These are phyloP conservation scores for Dendroctonus ponderosae DNA, from an alignment of 1,140 invertebrate species.

Conservation along the genomic window DNA sequence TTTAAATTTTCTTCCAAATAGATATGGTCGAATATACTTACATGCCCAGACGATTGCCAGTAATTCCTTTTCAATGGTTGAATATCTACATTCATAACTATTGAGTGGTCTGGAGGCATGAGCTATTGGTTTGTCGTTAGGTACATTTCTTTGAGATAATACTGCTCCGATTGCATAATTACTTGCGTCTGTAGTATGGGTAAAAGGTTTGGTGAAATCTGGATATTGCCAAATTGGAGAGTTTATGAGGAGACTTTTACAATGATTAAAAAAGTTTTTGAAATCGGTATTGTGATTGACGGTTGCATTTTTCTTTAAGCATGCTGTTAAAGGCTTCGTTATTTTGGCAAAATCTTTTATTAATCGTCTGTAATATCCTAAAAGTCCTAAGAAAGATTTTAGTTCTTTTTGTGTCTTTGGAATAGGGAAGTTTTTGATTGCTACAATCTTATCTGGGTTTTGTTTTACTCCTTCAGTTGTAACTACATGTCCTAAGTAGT, in stretches of 20 bases:
- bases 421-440: slow-evolving; percentile 19
- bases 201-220: slow-evolving; percentile 46
- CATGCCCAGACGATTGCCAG: slow-evolving; percentile 50
- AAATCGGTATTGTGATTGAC: slow-evolving; percentile 24
- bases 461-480: slow-evolving; percentile 36
- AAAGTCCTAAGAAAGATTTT: slow-evolving; percentile 21
- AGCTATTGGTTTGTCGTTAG: no score
- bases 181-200: slow-evolving; percentile 46
- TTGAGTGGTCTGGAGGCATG: slow-evolving; percentile 42
- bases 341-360: slow-evolving; percentile 41
- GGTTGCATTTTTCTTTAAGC: slow-evolving; percentile 40
- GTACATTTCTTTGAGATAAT: slow-evolving; percentile 40
- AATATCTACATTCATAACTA: slow-evolving; percentile 40
- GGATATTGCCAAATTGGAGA: slow-evolving; percentile 41
- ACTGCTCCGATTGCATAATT: slow-evolving; percentile 44
- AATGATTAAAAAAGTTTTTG: slow-evolving; percentile 33
- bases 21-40: slow-evolving; percentile 49
- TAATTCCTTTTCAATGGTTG: slow-evolving; percentile 43
- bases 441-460: slow-evolving; percentile 36
- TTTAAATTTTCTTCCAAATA: slow-evolving; percentile 46
- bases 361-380: slow-evolving; percentile 23
- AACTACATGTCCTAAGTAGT: slow-evolving; percentile 40
- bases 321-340: slow-evolving; percentile 37
- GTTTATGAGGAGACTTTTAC: slow-evolving; percentile 36
- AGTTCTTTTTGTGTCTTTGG: slow-evolving; percentile 32